A percentile compares a stretch with the other conserved stretches of the same genome.
Evolutionary conservation across 2,113 vertebrate species (phyloP).

Genomic region (Lepus americanus): DNA sequence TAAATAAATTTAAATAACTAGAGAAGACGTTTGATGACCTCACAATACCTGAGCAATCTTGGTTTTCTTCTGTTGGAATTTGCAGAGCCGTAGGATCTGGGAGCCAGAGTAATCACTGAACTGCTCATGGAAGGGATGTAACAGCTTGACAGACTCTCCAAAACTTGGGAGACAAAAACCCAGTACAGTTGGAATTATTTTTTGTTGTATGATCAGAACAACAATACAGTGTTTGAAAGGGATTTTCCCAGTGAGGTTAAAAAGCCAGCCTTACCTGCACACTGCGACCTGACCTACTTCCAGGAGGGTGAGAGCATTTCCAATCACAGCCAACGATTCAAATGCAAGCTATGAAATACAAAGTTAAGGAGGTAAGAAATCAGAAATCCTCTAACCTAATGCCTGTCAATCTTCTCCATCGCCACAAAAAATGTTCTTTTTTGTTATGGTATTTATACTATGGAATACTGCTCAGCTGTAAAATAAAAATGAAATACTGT

Average conservation of each 20-base stretch:
- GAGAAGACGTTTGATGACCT: neutral
- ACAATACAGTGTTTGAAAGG: neutral
- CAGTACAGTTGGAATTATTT: slow-evolving; percentile 44
- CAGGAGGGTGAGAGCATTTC: slow-evolving; percentile 95
- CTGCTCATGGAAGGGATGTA: slow-evolving; percentile 97
- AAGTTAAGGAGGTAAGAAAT: slow-evolving; percentile 18
- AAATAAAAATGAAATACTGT: too few relatives aligned
- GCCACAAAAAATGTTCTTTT: neutral
- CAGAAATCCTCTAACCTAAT: neutral
- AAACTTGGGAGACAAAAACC: slow-evolving; percentile 89
- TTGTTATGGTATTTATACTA: neutral
- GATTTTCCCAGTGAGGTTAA: neutral
- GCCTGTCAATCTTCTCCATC: neutral
- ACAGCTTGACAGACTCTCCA: slow-evolving; percentile 95
- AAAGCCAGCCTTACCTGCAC: slow-evolving; percentile 92
- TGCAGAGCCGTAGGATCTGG: slow-evolving; percentile 94
- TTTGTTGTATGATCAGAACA: neutral
- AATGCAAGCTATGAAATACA: slow-evolving; percentile 93
- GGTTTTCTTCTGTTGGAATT: slow-evolving; percentile 99
- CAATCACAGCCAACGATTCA: slow-evolving; percentile 97
- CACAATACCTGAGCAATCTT: slow-evolving; percentile 94
- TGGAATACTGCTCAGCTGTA: too few relatives aligned
- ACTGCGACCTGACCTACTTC: slow-evolving; percentile 98
- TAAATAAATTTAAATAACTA: too few relatives aligned
- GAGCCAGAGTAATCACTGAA: slow-evolving; percentile 95